A percentile compares a stretch with the other conserved stretches of the same genome.
phyloP scores from a whole-genome alignment of 1,140 invertebrate species.

The Drosophila nasuta region DNA sequence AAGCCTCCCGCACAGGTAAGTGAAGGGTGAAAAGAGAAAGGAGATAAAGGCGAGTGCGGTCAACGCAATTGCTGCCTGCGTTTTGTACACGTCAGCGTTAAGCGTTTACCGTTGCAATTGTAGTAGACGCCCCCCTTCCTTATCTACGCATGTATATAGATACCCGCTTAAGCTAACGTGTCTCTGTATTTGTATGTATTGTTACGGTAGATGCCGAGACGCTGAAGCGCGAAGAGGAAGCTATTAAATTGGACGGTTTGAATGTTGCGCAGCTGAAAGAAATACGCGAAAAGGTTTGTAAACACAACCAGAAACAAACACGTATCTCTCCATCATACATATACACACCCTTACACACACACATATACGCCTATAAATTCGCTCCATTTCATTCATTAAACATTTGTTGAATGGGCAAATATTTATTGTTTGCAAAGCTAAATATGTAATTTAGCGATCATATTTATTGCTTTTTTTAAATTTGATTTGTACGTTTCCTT shows the following conservation, averaged over 20 bases:
- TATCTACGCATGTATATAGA: constrained; percentile 18
- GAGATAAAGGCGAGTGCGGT: background rate
- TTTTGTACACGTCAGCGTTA: constrained; percentile 74
- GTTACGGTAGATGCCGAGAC: constrained; percentile 89
- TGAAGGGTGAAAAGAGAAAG: background rate
- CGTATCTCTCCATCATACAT: background rate
- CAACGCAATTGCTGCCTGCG: background rate
- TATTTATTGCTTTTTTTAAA: background rate
- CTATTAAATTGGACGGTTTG: constrained; percentile 97
- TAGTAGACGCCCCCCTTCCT: constrained; percentile 34
- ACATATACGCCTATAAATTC: background rate
- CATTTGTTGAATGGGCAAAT: constrained; percentile 1
- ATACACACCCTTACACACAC: background rate
- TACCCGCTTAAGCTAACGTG: background rate
- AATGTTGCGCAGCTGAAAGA: constrained; percentile 97
- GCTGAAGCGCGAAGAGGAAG: constrained; percentile 96
- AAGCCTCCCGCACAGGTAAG: constrained; percentile 93
- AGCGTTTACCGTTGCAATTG: constrained; percentile 33
- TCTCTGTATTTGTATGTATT: background rate
- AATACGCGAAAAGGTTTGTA: constrained; percentile 90
- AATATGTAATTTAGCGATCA: background rate
- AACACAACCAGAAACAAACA: constrained; percentile 2
- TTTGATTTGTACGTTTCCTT: no score
- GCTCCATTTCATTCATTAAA: constrained; percentile 5
- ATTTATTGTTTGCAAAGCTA: background rate